These are phyloP conservation scores for Danio tinwini DNA, from an alignment of 2,797 vertebrate species.

Conservation along the genomic window DNA sequence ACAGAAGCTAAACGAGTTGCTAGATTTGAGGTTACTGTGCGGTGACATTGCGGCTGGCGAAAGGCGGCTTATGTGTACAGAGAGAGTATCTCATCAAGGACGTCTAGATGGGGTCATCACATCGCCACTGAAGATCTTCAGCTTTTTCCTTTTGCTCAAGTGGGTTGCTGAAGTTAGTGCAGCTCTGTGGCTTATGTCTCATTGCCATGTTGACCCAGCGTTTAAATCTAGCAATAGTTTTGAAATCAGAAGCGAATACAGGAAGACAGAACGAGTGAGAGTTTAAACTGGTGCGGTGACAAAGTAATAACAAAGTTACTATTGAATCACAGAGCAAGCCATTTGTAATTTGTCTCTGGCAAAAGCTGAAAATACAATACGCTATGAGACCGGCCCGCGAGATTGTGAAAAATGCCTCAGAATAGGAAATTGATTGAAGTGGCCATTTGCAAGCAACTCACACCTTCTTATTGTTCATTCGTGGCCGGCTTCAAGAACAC, in stretches of 20 bases:
- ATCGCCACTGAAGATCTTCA: slow-evolving; percentile 34
- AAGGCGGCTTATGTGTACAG: slow-evolving; percentile 48
- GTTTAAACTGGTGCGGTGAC: slow-evolving; percentile 12
- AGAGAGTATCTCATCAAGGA: slow-evolving; percentile 47
- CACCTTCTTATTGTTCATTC: slow-evolving; percentile 43
- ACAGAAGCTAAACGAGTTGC: slow-evolving; percentile 54
- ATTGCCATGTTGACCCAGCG: slow-evolving; percentile 14
- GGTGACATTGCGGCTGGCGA: slow-evolving; percentile 33
- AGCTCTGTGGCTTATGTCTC: slow-evolving; percentile 4
- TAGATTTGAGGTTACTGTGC: slow-evolving; percentile 45
- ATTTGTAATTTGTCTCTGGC: slow-evolving; percentile 29
- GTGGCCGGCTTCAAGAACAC: slow-evolving; percentile 38
- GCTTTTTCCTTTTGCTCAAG: slow-evolving; percentile 40
- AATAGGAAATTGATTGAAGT: slow-evolving; percentile 48
- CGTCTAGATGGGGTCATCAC: slow-evolving; percentile 49
- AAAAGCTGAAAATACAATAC: slow-evolving; percentile 36
- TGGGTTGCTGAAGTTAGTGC: slow-evolving; percentile 28
- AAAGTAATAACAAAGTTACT: slow-evolving; percentile 38
- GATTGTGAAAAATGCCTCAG: slow-evolving; percentile 31
- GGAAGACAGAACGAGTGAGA: neutral
- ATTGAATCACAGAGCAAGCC: slow-evolving; percentile 46
- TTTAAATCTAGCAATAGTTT: slow-evolving; percentile 33
- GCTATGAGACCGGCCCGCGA: neutral
- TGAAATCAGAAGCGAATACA: slow-evolving; percentile 21
- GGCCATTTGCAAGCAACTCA: slow-evolving; percentile 48